phyloP scores from a whole-genome alignment of 2,888 invertebrate species.

The Phyto melanocephala region DNA sequence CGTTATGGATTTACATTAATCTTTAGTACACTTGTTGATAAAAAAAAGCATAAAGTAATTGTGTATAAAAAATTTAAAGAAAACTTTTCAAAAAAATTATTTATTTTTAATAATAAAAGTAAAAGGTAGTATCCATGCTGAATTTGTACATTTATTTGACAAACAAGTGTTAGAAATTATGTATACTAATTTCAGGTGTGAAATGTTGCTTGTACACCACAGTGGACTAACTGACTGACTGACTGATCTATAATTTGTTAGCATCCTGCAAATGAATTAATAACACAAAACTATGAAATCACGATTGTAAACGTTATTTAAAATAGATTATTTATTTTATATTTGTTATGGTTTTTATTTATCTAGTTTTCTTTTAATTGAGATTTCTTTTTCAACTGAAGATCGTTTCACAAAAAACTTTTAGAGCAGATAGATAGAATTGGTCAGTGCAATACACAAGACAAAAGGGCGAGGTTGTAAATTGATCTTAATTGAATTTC shows the following conservation, averaged over 20 bases:
- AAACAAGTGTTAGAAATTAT: constrained; percentile 13
- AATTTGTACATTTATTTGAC: not conserved
- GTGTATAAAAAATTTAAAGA: too few relatives aligned
- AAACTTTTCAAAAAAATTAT: too few relatives aligned
- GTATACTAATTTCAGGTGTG: not conserved
- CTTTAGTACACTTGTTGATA: too few relatives aligned
- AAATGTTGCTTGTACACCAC: not conserved
- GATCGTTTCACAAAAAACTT: not conserved
- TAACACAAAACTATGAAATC: constrained; percentile 67
- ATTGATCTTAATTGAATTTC: constrained; percentile 25
- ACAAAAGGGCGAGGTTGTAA: not conserved
- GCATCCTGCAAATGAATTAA: constrained; percentile 65
- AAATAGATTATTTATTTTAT: not conserved
- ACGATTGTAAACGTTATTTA: constrained; percentile 5
- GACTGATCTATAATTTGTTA: constrained; percentile 59
- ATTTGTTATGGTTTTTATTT: not conserved
- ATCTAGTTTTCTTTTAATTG: not conserved
- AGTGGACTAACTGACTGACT: not conserved
- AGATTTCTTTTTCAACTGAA: constrained; percentile 24
- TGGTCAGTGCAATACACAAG: not conserved
- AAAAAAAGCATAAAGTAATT: too few relatives aligned
- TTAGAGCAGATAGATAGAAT: too few relatives aligned
- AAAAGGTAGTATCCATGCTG: not conserved
- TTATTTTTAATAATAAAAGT: too few relatives aligned
- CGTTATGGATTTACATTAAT: too few relatives aligned